phyloP scores from a whole-genome alignment of 2,113 vertebrate genomes.

The Phoenicopterus ruber region DNA sequence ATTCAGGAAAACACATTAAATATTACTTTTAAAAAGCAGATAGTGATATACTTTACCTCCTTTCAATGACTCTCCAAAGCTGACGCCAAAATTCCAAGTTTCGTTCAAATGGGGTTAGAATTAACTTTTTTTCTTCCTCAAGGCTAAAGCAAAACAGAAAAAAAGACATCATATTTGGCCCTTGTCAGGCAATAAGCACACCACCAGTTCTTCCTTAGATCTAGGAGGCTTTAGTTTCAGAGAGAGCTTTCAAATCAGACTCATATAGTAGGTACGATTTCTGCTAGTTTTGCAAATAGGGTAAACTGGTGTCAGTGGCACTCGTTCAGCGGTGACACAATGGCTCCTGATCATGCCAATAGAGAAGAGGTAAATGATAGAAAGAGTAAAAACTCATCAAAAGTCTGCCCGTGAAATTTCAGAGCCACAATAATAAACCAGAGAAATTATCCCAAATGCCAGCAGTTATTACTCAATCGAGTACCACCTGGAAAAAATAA shows the following conservation, averaged over 20 bases:
- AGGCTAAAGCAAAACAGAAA: conserved; percentile 72
- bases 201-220: neutral
- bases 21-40: neutral
- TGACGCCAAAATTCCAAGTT: conserved; percentile 98
- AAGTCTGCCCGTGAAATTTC: neutral
- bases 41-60: conserved; percentile 75
- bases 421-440: neutral
- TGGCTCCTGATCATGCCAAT: neutral
- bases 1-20: neutral
- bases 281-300: neutral
- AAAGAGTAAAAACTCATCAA: neutral
- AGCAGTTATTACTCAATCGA: neutral
- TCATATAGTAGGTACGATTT: neutral
- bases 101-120: conserved; percentile 94
- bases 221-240: neutral
- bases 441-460: neutral
- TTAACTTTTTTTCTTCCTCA: conserved; percentile 92
- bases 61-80: conserved; percentile 97
- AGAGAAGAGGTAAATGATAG: neutral
- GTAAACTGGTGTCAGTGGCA: neutral
- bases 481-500: neutral
- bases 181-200: neutral
- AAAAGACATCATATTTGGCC: neutral
- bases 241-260: neutral
- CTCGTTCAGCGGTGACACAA: neutral